A percentile compares a stretch with the other conserved stretches of the same genome.
Conservation (phyloP, 2,888 invertebrate species). For the Oscheius myriophilus region DNA sequence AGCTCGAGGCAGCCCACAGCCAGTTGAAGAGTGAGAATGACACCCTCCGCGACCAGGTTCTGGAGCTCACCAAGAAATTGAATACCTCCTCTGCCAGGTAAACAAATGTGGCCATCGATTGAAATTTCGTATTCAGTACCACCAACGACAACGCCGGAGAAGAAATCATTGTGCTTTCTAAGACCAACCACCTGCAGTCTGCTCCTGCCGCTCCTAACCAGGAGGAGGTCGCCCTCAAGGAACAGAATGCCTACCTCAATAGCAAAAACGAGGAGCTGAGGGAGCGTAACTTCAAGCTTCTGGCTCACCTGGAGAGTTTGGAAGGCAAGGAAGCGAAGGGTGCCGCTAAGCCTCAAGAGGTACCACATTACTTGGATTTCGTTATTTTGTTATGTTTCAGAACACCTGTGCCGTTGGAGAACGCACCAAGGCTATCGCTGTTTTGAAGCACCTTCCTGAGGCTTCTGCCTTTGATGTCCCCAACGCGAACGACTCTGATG, state of each 20-base stretch:
- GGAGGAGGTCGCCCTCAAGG: background rate
- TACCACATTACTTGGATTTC: too few relatives aligned
- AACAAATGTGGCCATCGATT: background rate
- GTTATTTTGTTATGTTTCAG: too few relatives aligned
- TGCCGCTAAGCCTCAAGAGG: background rate
- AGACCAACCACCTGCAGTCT: background rate
- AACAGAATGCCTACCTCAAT: slow-evolving; percentile 17
- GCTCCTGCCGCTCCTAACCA: background rate
- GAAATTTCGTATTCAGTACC: background rate
- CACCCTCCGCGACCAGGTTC: background rate
- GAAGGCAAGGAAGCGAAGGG: background rate
- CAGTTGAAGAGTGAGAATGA: background rate
- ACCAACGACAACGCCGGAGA: slow-evolving; percentile 9
- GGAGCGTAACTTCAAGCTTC: slow-evolving; percentile 18
- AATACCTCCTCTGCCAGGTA: background rate
- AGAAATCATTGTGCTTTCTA: slow-evolving; percentile 3
- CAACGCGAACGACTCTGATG: too few relatives aligned
- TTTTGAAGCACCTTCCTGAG: too few relatives aligned
- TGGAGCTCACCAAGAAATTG: slow-evolving; percentile 4
- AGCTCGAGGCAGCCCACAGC: slow-evolving; percentile 3
- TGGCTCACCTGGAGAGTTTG: slow-evolving; percentile 2
- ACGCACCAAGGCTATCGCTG: too few relatives aligned
- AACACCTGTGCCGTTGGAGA: too few relatives aligned
- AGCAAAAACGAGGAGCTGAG: slow-evolving; percentile 28
- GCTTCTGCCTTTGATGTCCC: too few relatives aligned